Percentiles rank a stretch among this genome's conserved stretches.
phyloP scores from a whole-genome alignment of 2,888 invertebrate genomes.

The Podabrus alpinus region DNA sequence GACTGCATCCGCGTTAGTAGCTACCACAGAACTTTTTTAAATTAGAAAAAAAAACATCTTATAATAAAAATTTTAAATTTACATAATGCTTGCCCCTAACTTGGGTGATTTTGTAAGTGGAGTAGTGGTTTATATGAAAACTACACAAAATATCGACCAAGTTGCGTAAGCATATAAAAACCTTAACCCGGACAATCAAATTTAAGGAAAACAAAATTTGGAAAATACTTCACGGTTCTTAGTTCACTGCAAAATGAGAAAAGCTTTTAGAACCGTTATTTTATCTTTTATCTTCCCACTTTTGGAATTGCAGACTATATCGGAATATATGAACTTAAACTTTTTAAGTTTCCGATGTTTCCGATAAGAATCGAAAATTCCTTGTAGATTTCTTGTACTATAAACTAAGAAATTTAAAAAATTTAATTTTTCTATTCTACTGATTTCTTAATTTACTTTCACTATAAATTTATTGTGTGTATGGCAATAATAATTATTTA shows the following conservation, averaged over 20 bases:
- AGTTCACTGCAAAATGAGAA: background rate
- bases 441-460: too few relatives aligned
- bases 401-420: background rate
- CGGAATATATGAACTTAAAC: background rate
- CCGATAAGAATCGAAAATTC: background rate
- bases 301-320: background rate
- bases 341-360: background rate
- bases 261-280: background rate
- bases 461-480: too few relatives aligned
- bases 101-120: background rate
- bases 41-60: background rate
- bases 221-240: background rate
- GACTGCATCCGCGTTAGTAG: background rate
- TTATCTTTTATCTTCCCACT: background rate
- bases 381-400: too few relatives aligned
- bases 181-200: background rate
- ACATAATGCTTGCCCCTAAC: background rate
- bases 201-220: background rate
- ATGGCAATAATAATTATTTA: too few relatives aligned
- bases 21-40: background rate
- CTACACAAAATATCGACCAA: background rate
- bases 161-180: background rate
- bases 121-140: background rate
- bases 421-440: background rate
- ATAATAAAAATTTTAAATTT: background rate